These are phyloP conservation scores for Hypomesus transpacificus DNA, from an alignment of 2,113 vertebrate genomes.

Conservation along the genomic window DNA sequence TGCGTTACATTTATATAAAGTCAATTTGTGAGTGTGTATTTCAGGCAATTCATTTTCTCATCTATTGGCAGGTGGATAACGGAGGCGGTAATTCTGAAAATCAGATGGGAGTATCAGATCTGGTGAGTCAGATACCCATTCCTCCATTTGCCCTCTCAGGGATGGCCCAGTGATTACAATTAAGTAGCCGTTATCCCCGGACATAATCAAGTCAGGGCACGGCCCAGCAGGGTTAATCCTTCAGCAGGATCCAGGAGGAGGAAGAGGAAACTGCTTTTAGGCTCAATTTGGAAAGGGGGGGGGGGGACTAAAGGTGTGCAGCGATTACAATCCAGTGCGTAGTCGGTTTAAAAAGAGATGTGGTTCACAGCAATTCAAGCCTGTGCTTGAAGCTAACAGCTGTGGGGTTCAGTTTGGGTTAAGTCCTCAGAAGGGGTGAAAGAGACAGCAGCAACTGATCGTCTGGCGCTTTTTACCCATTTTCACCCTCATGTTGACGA, in stretches of 20 bases:
- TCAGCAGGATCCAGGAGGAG: constrained; percentile 3
- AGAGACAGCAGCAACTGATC: background rate
- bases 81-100: background rate
- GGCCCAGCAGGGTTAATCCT: constrained; percentile 59
- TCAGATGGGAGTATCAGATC: background rate
- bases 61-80: background rate
- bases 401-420: constrained; percentile 15
- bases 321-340: constrained; percentile 14
- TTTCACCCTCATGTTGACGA: background rate
- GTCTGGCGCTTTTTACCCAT: background rate
- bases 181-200: constrained; percentile 71
- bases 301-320: constrained; percentile 17
- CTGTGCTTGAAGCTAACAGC: background rate
- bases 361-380: background rate
- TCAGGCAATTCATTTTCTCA: background rate
- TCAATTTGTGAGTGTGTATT: background rate
- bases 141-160: constrained; percentile 41
- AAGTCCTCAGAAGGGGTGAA: background rate
- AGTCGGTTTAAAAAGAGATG: background rate
- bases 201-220: constrained; percentile 66
- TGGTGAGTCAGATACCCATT: constrained; percentile 12
- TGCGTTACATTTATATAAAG: background rate
- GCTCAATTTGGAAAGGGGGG: background rate
- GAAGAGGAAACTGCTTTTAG: background rate
- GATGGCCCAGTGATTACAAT: constrained; percentile 67